Evolutionary conservation across 1,140 invertebrate genomes (phyloP).

Genomic region (Pentalonia nigronervosa): DNA sequence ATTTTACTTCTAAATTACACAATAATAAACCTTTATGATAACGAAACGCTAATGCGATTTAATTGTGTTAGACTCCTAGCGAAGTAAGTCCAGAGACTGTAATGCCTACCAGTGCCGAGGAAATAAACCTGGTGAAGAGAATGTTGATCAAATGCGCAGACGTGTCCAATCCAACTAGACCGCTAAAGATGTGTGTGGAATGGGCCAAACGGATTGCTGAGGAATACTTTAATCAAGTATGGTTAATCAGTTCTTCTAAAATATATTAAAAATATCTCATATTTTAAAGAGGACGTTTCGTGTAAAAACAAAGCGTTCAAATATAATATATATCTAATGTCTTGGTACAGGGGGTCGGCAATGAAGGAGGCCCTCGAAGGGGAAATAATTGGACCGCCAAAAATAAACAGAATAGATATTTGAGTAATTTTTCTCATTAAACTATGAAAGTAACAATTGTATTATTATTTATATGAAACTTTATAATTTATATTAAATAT

Average conservation of each 20-base stretch:
- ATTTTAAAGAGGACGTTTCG: not conserved
- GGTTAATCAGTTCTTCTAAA: slow-evolving; percentile 54
- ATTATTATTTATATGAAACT: no score
- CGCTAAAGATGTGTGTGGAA: slow-evolving; percentile 83
- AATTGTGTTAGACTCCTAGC: slow-evolving; percentile 58
- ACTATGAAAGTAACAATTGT: no score
- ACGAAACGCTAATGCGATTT: not conserved
- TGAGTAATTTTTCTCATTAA: no score
- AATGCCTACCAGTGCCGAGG: slow-evolving; percentile 74
- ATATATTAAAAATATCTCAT: not conserved
- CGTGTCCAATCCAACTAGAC: slow-evolving; percentile 91
- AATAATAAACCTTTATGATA: not conserved
- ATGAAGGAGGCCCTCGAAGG: no score
- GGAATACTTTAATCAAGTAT: slow-evolving; percentile 88
- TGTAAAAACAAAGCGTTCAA: not conserved
- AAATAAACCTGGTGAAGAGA: slow-evolving; percentile 82
- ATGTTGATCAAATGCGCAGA: slow-evolving; percentile 99
- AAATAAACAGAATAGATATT: no score
- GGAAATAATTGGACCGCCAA: no score
- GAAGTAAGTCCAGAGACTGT: slow-evolving; percentile 66
- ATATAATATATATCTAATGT: not conserved
- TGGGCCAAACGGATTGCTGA: slow-evolving; percentile 88
- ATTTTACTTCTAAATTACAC: not conserved
- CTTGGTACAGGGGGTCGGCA: not conserved
- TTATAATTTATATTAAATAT: no score